Evolutionary conservation across 2,113 vertebrate species (phyloP), one percentile per base, ranked within the genome.

Genomic region (Pan paniscus): DNA sequence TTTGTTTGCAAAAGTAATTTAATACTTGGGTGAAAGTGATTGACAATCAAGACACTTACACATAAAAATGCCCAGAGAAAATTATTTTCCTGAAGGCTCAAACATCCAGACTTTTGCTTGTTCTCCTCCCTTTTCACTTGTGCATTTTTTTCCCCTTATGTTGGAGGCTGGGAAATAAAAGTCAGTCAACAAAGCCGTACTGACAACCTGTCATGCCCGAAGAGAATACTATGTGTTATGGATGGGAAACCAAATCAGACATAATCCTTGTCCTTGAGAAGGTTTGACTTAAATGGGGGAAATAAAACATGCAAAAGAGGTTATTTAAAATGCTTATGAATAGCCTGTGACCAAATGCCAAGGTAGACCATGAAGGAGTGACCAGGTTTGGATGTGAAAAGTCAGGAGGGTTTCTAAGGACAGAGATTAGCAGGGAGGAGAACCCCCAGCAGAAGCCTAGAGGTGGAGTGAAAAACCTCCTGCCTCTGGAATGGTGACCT

Each of bases 1-100:
- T 72, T 64, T 72, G 38, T 93, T 97, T 92, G 64, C n/a, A 38
- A 67, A 89, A 80, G 92, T 90, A 80, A 89, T 46, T 25, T 64
- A 91, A 46, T 52, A 59, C 17, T 55, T 80, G 67, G 59, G 68
- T 86, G 90, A 96, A 79, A 90, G 3, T 73, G 75, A 80, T 38
- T 18, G 46, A 32, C 40, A 75, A 72, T 72, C 43, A 75, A 97
- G 84, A 84, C 50, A 61, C 27, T 61, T 61, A 70, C 16, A 50
- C 48, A 61, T 0, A 22, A 73, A 89, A 84, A 78, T 75, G 64
- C 30, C 32, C 82, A 70, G 73, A 96, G 78, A 96, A 83, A 90
- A 78, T 88, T 18, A 75, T 61, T 93, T 89, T 91, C 79, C 55
- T 7, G 32, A 79, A 94, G 20, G 10, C 55, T 38, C 23, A 30